A percentile compares a stretch with the other conserved stretches of the same genome.
phyloP scores from a whole-genome alignment of 2,113 vertebrate genomes.

The Ginglymostoma cirratum region DNA sequence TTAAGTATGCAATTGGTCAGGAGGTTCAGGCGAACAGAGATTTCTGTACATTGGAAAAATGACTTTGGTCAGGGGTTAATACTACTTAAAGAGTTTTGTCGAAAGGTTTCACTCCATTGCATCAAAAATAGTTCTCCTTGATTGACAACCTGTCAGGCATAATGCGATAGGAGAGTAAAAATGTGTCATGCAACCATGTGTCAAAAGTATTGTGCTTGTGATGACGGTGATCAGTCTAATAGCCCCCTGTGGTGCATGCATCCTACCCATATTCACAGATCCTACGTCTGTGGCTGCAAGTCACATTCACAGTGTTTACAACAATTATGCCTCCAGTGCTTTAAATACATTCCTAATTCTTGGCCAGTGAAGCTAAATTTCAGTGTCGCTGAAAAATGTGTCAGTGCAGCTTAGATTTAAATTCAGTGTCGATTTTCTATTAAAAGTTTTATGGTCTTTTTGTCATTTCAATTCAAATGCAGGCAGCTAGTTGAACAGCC shows the following conservation, averaged over 20 bases:
- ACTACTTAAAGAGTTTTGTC: conserved; percentile 13
- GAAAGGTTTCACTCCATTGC: conserved; percentile 32
- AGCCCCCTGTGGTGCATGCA: conserved; percentile 39
- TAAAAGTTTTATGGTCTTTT: neutral
- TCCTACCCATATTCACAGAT: neutral
- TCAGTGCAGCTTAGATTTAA: conserved; percentile 3
- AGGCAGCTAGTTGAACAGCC: neutral
- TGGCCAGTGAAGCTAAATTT: conserved; percentile 8
- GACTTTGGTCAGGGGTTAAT: conserved; percentile 36
- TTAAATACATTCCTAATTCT: neutral
- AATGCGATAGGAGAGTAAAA: conserved; percentile 58
- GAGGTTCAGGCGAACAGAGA: neutral
- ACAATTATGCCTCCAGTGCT: neutral
- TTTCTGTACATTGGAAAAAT: neutral
- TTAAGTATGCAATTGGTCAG: neutral
- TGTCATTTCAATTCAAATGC: neutral
- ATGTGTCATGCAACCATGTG: conserved; percentile 55
- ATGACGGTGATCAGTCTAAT: conserved; percentile 43
- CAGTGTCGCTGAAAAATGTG: neutral
- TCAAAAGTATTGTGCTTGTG: conserved; percentile 51
- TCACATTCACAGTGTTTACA: conserved; percentile 1
- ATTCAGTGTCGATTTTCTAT: neutral
- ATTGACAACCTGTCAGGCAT: conserved; percentile 57
- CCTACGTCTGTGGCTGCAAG: neutral
- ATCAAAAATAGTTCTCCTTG: conserved; percentile 47